Evolutionary conservation across 2,888 invertebrate genomes (phyloP), one percentile per base, ranked within the genome.

Genomic region (Pocota personata): DNA sequence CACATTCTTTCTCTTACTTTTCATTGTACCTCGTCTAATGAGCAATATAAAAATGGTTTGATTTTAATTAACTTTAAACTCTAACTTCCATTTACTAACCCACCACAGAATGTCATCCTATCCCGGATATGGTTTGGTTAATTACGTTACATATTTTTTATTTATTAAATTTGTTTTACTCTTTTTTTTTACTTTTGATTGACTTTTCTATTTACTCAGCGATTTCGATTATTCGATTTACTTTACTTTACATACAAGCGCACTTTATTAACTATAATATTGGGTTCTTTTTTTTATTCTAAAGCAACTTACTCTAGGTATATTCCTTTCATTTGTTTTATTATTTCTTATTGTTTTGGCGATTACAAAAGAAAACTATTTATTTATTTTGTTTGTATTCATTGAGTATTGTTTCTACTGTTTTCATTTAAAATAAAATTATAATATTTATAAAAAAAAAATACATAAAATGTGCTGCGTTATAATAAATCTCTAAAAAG

Each of bases 261-360:
- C 76, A 76, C 62, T 83, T 83, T 67, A 78, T 78, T 62, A 73
- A 73, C 60, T 60, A 71, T 62, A 67, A 67, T 66, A 76, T 76
- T 57, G 57, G 46, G n/a, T n/a, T n/a, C n/a, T n/a, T 76, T 30
- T 64, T 66, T n/a, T 77, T 35, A 50, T 50, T 46, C 58, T 58
- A 30, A 66, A 82, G 69, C 58, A 77, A 66, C 69, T 82, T 60
- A 66, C 60, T 40, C 55, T 64, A 71, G n/a, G 5, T 57, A 72
- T 48, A 60, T 67, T 67, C 27, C 16, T 52, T 58, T 27, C 66
- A 14, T 37, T 27, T 67, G 40, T 52, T 35, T 55, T 16, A 24
- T 76, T 43, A 14, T 16, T 64, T 10, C 40, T 30, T 55, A 8
- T 72, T 14, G 10, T 52, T 66, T 46, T 77, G 60, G 62, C 62